A percentile compares a stretch with the other conserved stretches of the same genome.
These are phyloP conservation scores for Hylaeus anthracinus DNA, from an alignment of 1,140 invertebrate species.

Conservation along the genomic window DNA sequence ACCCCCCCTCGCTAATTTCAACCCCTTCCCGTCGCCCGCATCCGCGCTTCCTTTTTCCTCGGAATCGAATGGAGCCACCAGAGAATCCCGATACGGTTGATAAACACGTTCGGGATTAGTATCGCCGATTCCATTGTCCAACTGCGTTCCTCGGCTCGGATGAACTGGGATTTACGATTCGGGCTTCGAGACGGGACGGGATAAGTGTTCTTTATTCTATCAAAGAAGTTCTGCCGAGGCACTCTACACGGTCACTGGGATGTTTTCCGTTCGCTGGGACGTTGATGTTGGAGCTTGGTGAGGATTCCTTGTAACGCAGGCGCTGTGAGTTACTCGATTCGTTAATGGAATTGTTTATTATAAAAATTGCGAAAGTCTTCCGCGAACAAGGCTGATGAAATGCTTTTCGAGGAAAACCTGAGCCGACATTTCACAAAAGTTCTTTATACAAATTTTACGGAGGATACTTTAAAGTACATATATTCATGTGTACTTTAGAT, in stretches of 20 bases:
- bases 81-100: conserved; percentile 42
- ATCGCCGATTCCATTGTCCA: conserved; percentile 43
- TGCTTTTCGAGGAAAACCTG: no score
- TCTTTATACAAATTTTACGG: no score
- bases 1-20: conserved; percentile 44
- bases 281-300: no score
- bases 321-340: no score
- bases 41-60: conserved; percentile 1
- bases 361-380: no score
- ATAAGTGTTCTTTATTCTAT: conserved; percentile 38
- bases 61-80: conserved; percentile 27
- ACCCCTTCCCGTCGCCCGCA: background rate
- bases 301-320: no score
- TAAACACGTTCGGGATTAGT: conserved; percentile 47
- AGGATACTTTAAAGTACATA: no score
- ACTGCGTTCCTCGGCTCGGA: conserved; percentile 23
- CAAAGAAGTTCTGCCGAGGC: conserved; percentile 34
- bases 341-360: no score
- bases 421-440: no score
- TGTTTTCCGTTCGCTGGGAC: background rate
- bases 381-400: no score
- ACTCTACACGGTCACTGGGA: conserved; percentile 1
- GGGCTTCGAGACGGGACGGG: conserved; percentile 3
- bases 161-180: conserved; percentile 47
- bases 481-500: no score